Base-by-base conservation (phyloP, 2,888 invertebrate species). In the Eupeodes luniger region DNA sequence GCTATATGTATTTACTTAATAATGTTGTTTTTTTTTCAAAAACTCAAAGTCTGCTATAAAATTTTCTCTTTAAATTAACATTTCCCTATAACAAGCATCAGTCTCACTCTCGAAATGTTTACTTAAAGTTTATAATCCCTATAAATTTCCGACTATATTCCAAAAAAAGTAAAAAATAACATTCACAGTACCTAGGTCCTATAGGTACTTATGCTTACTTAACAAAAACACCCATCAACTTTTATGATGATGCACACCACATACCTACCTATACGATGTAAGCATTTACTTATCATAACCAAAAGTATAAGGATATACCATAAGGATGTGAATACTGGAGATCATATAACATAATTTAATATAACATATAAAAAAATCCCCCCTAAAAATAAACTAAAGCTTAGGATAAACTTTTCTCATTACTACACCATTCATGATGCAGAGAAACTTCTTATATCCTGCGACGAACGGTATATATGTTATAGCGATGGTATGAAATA, bases 391-490 rank as follows among this genome's bases (percentile, higher is more conserved):
- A 51, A 53, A 47, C 34, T 51, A 5, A 40, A 47, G 44, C 27
- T 19, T 27, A 27, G 69, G 86, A 47, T 57, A 86, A 86, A 86
- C 62, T 86, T 86, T 86, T 76, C 86, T 62, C 69, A 79, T 82
- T 86, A 75, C 57, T 51, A 70, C 59, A 27, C 69, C 75, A 76
- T 86, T 79, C 47, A 40, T 40, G 11, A 27, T 27, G 3, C 3
- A 19, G 27, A 27, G 11, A 79, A 72, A 86, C 53, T 86, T 85
- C 62, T 57, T 34, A 11, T 19, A n/a, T 53, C 53, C 69, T 69
- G 55, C 27, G 3, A 61, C 49, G 67, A 47, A 64, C 47, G 40
- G 10, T 47, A 53, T 27, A 34, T 51, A 36, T 75, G 59, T 44
- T 61, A 61, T 66, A 51, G 59, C 64, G 12, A 34, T 19, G 27